Evolutionary conservation across 2,113 vertebrate genomes (phyloP), one percentile per base, ranked within the genome.

Genomic region (Herpailurus yagouaroundi): DNA sequence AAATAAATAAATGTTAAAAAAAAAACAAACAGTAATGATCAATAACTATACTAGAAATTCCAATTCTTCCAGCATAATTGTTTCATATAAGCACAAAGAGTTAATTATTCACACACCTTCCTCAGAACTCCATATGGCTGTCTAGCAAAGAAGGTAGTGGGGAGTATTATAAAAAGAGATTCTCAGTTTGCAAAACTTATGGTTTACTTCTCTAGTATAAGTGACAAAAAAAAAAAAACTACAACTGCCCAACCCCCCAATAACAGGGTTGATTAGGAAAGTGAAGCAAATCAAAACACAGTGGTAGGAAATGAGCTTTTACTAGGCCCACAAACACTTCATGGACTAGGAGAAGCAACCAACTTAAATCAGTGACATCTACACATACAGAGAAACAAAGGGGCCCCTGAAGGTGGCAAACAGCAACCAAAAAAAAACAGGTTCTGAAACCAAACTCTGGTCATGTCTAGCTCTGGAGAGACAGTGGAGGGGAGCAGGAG

Each of bases 41-140:
- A 68, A 92, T 66, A 92, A 86, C 86, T 66, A 76, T 69, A 77
- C 5, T 60, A 66, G 38, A 90, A 94, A 76, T 95, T 95, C 63
- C 55, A 90, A 95, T 38, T 77, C 25, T 92, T 14, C 13, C 81
- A 93, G 64, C 5, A 41, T 50, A 94, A 92, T 38, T 93, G 36
- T 82, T 71, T 84, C 41, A 76, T 50, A 66, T 60, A 94, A 66
- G 81, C 19, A 89, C 23, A 96, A 1, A 83, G 27, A 83, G 25
- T 68, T 97, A 92, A 95, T 88, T 81, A 95, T 18, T 16, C 50
- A 52, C 82, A 94, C 25, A 86, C 31, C 33, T 80, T 89, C 64
- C 71, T 74, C 23, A 89, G 33, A 60, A 88, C 31, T 66, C 60
- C 63, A 94, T 73, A 81, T 6, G 85, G 36, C 18, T 69, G 10